A percentile compares a stretch with the other conserved stretches of the same genome.
These are phyloP conservation scores for Mastomys natalensis DNA, from an alignment of 2,113 vertebrate species.

Conservation along the genomic window DNA sequence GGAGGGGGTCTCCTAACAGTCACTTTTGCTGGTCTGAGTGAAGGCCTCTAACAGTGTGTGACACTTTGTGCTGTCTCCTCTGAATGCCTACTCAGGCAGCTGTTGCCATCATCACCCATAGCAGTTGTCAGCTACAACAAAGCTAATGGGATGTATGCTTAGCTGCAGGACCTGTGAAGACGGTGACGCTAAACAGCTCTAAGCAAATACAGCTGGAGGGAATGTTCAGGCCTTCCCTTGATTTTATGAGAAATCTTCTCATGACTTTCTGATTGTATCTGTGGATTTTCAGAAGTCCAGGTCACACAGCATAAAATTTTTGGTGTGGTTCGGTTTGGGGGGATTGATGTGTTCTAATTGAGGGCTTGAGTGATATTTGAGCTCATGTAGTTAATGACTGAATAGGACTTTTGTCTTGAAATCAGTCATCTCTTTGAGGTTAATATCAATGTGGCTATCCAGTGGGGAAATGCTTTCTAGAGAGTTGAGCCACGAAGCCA, in stretches of 20 bases:
- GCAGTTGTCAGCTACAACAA: background rate
- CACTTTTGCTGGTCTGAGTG: background rate
- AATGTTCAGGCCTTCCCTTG: too few species aligned
- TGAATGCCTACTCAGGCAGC: background rate
- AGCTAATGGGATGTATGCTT: fast-evolving
- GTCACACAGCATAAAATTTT: background rate
- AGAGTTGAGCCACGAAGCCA: background rate
- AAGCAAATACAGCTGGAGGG: background rate
- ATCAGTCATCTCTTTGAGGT: background rate
- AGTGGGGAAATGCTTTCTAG: background rate
- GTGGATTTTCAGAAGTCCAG: background rate
- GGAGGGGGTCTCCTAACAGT: background rate
- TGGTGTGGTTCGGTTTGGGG: background rate
- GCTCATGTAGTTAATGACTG: too few species aligned
- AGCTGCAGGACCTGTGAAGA: background rate
- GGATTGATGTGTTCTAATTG: background rate
- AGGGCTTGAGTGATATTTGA: background rate
- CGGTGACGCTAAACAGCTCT: background rate
- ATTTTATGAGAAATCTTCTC: background rate
- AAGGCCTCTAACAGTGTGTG: background rate
- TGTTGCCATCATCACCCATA: background rate
- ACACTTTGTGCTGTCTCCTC: background rate
- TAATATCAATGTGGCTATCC: background rate
- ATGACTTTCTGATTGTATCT: background rate
- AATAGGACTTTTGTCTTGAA: background rate